Base-by-base conservation (phyloP, 2,888 invertebrate genomes). In the Polylopha cassiicola region DNA sequence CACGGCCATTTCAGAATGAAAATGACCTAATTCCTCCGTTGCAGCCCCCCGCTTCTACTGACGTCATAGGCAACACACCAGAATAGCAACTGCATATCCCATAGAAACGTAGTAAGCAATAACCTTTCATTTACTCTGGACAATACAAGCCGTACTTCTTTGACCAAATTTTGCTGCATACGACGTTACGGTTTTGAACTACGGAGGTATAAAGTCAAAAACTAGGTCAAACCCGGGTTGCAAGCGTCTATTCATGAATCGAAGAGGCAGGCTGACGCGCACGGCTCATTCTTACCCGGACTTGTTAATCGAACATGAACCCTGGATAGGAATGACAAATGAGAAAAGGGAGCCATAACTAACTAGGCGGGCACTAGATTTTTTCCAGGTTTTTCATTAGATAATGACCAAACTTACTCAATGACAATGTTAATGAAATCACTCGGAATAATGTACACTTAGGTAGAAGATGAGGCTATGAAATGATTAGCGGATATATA, bases 191-290 rank as follows among this genome's bases (percentile, higher is more conserved):
- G 44, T 48, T 44, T 22, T 51, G 48, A 7, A 26, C 5, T 18
- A 7, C 7, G 30, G 45, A 39, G 58, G 56, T 53, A 72, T 70
- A 52, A 69, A 74, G 85, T 87, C 86, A 78, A 81, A 88, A 90
- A 88, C 78, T 90, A 80, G 89, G 89, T 89, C 89, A 87, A n/a
- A 79, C 79, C 85, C 85, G 87, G 89, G 89, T 86, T 89, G 88
- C 89, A 89, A 86, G 87, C 86, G 80, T 72, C 75, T 76, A 82
- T 87, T 88, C 79, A 88, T 85, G 85, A 87, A 85, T 84, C 84
- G 84, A 77, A 79, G 55, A 73, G 72, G 72, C 67, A 58, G 66
- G 58, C 62, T 72, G 78, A 71, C 73, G 73, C 72, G 64, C 60
- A 58, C 47, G 61, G 68, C 80, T 81, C 84, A 82, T 85, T 77